These are phyloP conservation scores for Drosophila mimetica DNA, from an alignment of 2,888 invertebrate species.

Conservation along the genomic window DNA sequence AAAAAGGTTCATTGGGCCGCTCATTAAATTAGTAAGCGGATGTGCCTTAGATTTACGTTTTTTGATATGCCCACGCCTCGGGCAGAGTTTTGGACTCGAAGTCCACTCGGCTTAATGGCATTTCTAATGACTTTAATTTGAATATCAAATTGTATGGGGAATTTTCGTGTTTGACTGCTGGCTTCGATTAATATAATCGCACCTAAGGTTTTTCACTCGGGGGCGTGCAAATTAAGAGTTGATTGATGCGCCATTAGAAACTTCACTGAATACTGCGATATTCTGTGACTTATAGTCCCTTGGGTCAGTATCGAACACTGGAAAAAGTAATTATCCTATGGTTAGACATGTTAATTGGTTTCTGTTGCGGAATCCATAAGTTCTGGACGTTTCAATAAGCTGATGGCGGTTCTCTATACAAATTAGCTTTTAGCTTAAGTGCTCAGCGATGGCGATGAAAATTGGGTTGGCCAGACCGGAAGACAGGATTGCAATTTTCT, in stretches of 20 bases:
- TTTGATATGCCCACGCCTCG: constrained; percentile 14
- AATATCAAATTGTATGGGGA: constrained; percentile 44
- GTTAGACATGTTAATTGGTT: constrained; percentile 52
- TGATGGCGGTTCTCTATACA: constrained; percentile 9
- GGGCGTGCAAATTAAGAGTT: constrained; percentile 11
- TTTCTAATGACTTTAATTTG: constrained; percentile 49
- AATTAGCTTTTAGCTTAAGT: constrained; percentile 37
- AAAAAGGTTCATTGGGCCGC: constrained; percentile 60
- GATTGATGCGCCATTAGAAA: constrained; percentile 42
- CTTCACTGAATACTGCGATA: neutral
- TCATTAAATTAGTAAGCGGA: constrained; percentile 68
- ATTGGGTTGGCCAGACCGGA: constrained; percentile 29
- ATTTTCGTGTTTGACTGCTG: constrained; percentile 9
- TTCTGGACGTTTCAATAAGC: constrained; percentile 17
- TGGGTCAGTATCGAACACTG: neutral
- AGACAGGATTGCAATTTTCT: constrained; percentile 24
- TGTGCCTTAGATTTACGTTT: constrained; percentile 45
- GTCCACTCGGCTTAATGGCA: constrained; percentile 30
- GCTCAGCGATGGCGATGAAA: constrained; percentile 2
- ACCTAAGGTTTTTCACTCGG: neutral
- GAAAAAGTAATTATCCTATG: constrained; percentile 16
- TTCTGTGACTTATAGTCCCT: constrained; percentile 5
- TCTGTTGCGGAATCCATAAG: constrained; percentile 13
- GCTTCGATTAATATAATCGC: constrained; percentile 14
- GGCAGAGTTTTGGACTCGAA: constrained; percentile 9